phyloP scores from a whole-genome alignment of 2,888 invertebrate species.

The Lysandra bellargus region DNA sequence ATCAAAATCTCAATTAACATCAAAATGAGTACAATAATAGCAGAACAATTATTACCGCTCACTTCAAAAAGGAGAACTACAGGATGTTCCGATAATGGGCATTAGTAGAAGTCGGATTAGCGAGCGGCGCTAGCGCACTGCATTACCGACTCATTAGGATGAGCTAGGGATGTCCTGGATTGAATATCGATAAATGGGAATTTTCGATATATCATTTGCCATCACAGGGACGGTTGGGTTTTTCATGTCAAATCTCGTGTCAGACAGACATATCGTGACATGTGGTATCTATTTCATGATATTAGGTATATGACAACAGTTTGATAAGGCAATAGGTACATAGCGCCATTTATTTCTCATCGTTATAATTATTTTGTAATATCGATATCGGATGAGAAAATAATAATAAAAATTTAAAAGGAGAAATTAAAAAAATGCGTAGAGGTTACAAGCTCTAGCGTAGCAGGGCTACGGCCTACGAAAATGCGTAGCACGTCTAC shows the following conservation, averaged over 20 bases:
- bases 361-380: not conserved
- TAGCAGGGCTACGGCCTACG: not conserved
- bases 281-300: too few relatives aligned
- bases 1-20: too few relatives aligned
- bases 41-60: slow-evolving; percentile 2
- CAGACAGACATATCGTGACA: too few relatives aligned
- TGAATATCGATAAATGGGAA: not conserved
- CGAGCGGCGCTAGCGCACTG: slow-evolving; percentile 65
- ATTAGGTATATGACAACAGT: too few relatives aligned
- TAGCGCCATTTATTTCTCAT: too few relatives aligned
- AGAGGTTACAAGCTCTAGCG: not conserved
- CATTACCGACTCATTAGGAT: slow-evolving; percentile 67
- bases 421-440: not conserved
- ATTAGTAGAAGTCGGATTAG: slow-evolving; percentile 50
- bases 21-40: not conserved
- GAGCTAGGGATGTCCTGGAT: not conserved
- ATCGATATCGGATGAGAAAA: not conserved
- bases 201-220: too few relatives aligned
- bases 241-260: too few relatives aligned
- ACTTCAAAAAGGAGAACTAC: slow-evolving; percentile 4
- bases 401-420: too few relatives aligned
- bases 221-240: too few relatives aligned
- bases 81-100: slow-evolving; percentile 12
- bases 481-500: not conserved
- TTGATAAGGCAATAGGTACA: too few relatives aligned